These are phyloP conservation scores for Pseudoips prasinana DNA, from an alignment of 2,888 invertebrate species.

Conservation along the genomic window DNA sequence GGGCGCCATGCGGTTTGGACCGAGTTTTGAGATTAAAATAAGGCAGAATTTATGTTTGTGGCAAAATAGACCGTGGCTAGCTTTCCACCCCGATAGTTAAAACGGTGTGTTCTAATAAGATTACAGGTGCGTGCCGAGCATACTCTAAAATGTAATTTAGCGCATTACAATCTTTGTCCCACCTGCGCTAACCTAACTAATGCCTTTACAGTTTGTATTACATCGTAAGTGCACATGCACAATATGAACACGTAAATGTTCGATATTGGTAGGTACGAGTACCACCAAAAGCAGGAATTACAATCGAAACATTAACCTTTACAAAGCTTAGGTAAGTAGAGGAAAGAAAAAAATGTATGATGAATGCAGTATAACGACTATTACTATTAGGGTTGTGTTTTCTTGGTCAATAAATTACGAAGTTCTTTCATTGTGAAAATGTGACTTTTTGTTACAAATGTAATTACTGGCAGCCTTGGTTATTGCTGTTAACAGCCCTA, in stretches of 20 bases:
- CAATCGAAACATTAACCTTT: constrained; percentile 52
- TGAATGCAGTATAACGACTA: constrained; percentile 56
- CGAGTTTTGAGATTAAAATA: constrained; percentile 7
- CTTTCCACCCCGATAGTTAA: no score
- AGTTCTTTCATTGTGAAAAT: constrained; percentile 42
- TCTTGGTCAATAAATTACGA: constrained; percentile 52
- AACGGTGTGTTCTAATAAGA: no score
- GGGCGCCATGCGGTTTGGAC: no score
- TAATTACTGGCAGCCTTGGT: constrained; percentile 33
- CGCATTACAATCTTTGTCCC: neutral
- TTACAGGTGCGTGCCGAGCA: no score
- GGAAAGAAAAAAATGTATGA: constrained; percentile 42
- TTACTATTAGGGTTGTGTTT: constrained; percentile 54
- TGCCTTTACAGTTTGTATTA: no score
- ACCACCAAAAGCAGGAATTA: constrained; percentile 33
- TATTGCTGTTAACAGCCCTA: constrained; percentile 43
- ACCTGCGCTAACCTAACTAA: no score
- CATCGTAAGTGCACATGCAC: no score
- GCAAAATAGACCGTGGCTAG: no score
- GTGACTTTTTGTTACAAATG: constrained; percentile 32
- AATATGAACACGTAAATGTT: no score
- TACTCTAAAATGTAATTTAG: no score
- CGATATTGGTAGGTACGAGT: no score
- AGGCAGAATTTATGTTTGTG: constrained; percentile 5
- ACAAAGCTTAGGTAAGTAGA: constrained; percentile 44